Evolutionary conservation across 1,140 invertebrate genomes (phyloP).

Genomic region (Heliconius melpomene): DNA sequence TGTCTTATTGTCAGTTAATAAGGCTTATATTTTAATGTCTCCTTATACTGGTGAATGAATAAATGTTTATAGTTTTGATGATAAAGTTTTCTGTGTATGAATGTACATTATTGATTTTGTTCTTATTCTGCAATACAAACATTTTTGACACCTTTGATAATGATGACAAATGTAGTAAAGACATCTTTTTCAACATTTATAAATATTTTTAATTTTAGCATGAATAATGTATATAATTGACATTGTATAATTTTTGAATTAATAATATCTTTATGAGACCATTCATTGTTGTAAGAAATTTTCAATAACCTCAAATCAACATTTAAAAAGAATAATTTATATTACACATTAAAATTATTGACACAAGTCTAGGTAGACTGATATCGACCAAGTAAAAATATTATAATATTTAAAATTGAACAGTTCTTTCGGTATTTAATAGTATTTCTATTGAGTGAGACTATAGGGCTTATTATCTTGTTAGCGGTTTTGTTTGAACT

Average conservation of each 20-base stretch:
- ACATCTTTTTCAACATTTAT: no score
- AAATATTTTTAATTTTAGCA: no score
- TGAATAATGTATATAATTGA: not conserved
- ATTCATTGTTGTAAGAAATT: not conserved
- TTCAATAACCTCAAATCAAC: not conserved
- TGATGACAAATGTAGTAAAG: not conserved
- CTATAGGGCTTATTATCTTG: no score
- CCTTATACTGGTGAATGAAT: conserved; percentile 8
- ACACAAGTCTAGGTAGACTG: no score
- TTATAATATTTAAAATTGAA: no score
- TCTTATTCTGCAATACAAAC: not conserved
- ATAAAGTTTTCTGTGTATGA: not conserved
- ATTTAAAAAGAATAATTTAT: no score
- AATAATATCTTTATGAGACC: not conserved
- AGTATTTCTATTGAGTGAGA: no score
- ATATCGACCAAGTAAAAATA: not conserved
- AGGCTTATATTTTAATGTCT: conserved; percentile 6
- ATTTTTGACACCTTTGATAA: not conserved
- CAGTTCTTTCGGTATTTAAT: no score
- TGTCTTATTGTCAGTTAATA: conserved; percentile 16
- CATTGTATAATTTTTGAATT: not conserved
- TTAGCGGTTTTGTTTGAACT: no score
- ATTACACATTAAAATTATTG: no score
- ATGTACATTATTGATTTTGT: conserved; percentile 6
- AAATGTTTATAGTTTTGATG: conserved; percentile 2